A percentile compares a stretch with the other conserved stretches of the same genome.
These are phyloP conservation scores for Glareola pratincola DNA, from an alignment of 2,113 vertebrate genomes.

Conservation along the genomic window DNA sequence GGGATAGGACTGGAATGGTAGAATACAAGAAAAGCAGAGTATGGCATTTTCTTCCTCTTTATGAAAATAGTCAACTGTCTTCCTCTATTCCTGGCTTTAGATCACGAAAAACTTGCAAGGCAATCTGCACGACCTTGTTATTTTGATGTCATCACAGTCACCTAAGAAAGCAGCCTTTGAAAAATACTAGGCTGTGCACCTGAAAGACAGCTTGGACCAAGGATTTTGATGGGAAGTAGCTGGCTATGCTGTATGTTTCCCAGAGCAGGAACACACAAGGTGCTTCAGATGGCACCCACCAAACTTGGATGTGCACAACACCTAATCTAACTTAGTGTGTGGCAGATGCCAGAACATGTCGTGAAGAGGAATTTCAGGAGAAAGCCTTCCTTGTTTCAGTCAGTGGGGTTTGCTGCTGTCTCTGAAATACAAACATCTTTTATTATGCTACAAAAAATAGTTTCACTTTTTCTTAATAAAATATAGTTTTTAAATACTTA, in stretches of 20 bases:
- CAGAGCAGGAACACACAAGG: not conserved
- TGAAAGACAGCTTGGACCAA: not conserved
- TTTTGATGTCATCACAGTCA: not conserved
- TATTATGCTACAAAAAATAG: conserved; percentile 58
- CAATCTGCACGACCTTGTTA: not conserved
- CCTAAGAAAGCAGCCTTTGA: not conserved
- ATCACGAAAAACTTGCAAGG: not conserved
- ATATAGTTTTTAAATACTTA: conserved; percentile 41
- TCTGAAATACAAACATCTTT: conserved; percentile 51
- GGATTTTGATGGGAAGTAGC: not conserved
- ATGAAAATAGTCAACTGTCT: not conserved
- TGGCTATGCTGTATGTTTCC: not conserved
- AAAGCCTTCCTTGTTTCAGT: not conserved
- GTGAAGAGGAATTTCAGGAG: not conserved
- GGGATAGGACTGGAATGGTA: not conserved
- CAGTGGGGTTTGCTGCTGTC: not conserved
- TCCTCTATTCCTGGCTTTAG: not conserved
- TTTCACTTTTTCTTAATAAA: conserved; percentile 47
- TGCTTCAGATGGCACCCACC: not conserved
- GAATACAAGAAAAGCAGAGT: not conserved
- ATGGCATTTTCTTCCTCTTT: not conserved
- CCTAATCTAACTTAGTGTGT: not conserved
- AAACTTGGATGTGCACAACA: not conserved
- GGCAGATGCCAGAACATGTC: not conserved
- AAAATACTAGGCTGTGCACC: not conserved